A percentile compares a stretch with the other conserved stretches of the same genome.
phyloP scores from a whole-genome alignment of 1,140 invertebrate genomes.

The silkworm (Bombyx mori) region ASM3026992v2 NC_085131.1:6965001-6965500 shows the following conservation, averaged over 20 bases:
- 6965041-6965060: conserved; percentile 67
- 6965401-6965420: conserved; percentile 33
- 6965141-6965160: conserved; percentile 23
- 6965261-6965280: too few species aligned
- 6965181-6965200: conserved; percentile 1
- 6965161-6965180: conserved; percentile 28
- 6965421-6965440: conserved; percentile 13
- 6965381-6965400: conserved; percentile 54
- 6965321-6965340: too few species aligned
- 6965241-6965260: too few species aligned
- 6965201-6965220: too few species aligned
- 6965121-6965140: conserved; percentile 30
- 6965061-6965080: conserved; percentile 62
- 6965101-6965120: conserved; percentile 25
- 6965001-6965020: conserved; percentile 38
- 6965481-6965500: too few species aligned
- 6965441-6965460: too few species aligned
- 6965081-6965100: conserved; percentile 44
- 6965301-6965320: too few species aligned
- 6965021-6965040: conserved; percentile 58
- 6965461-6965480: too few species aligned
- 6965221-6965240: too few species aligned
- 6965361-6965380: conserved; percentile 40
- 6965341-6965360: not conserved
- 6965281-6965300: too few species aligned